Evolutionary conservation across 35 echinoderm and acorn worm species (phyloP).

Genomic region (Heliocidaris tuberculata): DNA sequence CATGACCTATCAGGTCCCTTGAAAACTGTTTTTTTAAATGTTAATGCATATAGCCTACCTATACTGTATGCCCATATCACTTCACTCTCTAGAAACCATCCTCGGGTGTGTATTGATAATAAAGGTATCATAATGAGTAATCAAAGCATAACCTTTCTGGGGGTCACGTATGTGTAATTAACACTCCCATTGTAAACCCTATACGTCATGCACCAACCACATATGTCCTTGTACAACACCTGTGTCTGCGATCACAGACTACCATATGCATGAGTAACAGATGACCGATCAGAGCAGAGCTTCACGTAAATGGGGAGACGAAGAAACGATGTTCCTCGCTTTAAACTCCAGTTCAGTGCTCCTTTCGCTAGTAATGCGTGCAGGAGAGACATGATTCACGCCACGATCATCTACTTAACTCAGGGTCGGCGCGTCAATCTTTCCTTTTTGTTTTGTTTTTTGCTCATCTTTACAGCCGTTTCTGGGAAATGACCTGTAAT

Average conservation of each 20-base stretch:
- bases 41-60: no score
- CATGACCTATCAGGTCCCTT: no score
- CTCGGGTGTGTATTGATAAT: no score
- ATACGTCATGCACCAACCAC: neutral
- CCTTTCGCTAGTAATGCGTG: neutral
- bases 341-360: neutral
- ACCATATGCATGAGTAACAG: neutral
- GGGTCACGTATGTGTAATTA: no score
- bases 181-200: no score
- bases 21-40: no score
- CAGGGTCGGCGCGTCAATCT: neutral
- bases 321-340: neutral
- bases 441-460: neutral
- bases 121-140: no score
- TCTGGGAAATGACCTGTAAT: neutral
- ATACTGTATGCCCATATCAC: no score
- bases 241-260: neutral
- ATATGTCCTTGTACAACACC: neutral
- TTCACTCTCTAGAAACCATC: no score
- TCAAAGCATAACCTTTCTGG: no score
- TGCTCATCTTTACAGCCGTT: neutral
- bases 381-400: neutral
- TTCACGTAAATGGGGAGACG: neutral
- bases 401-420: neutral
- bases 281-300: neutral